Evolutionary conservation across 2,888 invertebrate species (phyloP).

Genomic region (Crematogaster levior): DNA sequence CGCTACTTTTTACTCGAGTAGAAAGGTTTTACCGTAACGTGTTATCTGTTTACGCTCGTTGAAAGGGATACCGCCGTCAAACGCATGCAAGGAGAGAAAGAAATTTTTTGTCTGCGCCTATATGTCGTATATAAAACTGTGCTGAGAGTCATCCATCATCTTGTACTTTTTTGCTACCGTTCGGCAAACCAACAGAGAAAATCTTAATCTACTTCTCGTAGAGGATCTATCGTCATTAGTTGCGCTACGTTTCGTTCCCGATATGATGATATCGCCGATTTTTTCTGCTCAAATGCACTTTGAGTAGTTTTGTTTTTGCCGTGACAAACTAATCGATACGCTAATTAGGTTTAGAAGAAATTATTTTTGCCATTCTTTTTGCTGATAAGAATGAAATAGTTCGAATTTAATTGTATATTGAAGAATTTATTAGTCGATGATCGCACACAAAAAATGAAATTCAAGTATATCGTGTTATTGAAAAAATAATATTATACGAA

Average conservation of each 20-base stretch:
- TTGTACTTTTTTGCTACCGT: slow-evolving; percentile 69
- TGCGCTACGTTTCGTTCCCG: slow-evolving; percentile 66
- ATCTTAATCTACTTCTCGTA: slow-evolving; percentile 72
- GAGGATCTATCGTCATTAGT: slow-evolving; percentile 72
- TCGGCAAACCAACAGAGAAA: slow-evolving; percentile 71
- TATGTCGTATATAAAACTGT: slow-evolving; percentile 28
- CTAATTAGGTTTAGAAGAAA: slow-evolving; percentile 55
- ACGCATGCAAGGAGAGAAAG: slow-evolving; percentile 14
- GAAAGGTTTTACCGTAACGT: slow-evolving; percentile 18
- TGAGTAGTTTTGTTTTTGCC: slow-evolving; percentile 46
- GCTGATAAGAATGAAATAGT: not conserved
- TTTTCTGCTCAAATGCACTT: slow-evolving; percentile 65
- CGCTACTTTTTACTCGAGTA: slow-evolving; percentile 20
- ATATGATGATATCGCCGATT: slow-evolving; percentile 59
- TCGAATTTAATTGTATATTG: not conserved
- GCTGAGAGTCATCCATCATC: slow-evolving; percentile 70
- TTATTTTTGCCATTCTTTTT: slow-evolving; percentile 56
- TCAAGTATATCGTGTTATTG: not conserved
- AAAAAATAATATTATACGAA: not conserved
- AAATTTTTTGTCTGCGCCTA: slow-evolving; percentile 38
- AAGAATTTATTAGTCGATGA: not conserved
- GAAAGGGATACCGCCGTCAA: slow-evolving; percentile 34
- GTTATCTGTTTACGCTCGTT: slow-evolving; percentile 37
- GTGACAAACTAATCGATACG: slow-evolving; percentile 53
- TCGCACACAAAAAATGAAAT: not conserved